phyloP scores from a whole-genome alignment of 2,113 vertebrate species.

The Cacatua alba region DNA sequence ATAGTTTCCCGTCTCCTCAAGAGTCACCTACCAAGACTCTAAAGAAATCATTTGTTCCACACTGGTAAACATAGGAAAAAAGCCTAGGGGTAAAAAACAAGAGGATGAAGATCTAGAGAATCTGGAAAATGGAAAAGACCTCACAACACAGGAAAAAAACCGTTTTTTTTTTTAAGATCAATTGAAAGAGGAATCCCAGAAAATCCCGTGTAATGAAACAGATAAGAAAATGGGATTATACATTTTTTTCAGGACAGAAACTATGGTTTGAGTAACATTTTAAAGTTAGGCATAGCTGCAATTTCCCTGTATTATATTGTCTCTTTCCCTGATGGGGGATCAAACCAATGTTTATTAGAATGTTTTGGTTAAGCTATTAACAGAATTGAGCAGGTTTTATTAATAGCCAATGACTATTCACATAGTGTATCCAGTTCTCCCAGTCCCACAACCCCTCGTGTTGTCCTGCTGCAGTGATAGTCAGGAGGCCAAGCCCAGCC shows the following conservation, averaged over 20 bases:
- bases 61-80: neutral
- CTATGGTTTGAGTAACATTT: neutral
- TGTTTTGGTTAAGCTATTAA: neutral
- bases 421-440: neutral
- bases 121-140: neutral
- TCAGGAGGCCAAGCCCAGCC: rapidly evolving
- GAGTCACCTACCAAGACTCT: neutral
- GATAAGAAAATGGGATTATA: neutral
- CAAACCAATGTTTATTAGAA: neutral
- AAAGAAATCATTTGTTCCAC: neutral
- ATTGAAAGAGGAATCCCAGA: neutral
- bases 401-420: neutral
- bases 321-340: neutral
- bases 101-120: neutral
- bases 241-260: neutral
- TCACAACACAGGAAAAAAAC: neutral
- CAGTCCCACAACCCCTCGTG: rapidly evolving
- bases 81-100: neutral
- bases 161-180: neutral
- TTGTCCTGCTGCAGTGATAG: rapidly evolving
- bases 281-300: neutral
- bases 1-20: neutral
- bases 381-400: neutral
- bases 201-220: neutral
- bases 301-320: neutral